Evolutionary conservation across 2,888 invertebrate genomes (phyloP).

Genomic region (Tryphoninae sp.): DNA sequence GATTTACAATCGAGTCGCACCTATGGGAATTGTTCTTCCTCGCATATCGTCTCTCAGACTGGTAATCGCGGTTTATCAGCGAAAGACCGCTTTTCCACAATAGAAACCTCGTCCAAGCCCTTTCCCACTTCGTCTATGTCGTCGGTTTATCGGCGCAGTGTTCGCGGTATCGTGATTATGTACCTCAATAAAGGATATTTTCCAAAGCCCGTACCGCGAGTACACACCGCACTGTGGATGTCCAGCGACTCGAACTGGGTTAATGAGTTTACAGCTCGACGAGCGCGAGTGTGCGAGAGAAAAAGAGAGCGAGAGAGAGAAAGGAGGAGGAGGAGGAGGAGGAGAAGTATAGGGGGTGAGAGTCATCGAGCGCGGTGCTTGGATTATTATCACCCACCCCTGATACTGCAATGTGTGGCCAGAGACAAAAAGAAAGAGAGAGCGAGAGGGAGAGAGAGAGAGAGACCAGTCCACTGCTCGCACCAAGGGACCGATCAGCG

Average conservation of each 20-base stretch:
- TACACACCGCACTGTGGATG: conserved; percentile 60
- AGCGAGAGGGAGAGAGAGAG: conserved; percentile 8
- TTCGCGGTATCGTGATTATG: conserved; percentile 57
- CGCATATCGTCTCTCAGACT: neutral
- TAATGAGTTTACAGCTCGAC: conserved; percentile 67
- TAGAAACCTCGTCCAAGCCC: conserved; percentile 39
- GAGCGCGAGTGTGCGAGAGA: conserved; percentile 54
- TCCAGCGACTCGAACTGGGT: conserved; percentile 63
- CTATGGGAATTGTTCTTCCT: neutral
- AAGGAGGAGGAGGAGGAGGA: conserved; percentile 28
- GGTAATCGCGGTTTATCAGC: conserved; percentile 12
- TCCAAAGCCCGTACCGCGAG: conserved; percentile 53
- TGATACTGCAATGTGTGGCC: conserved; percentile 14
- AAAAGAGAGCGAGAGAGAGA: conserved; percentile 14
- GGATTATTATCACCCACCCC: conserved; percentile 60
- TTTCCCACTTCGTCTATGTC: neutral
- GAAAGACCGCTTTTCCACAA: conserved; percentile 46
- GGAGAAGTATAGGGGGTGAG: conserved; percentile 37
- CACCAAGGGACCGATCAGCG: conserved; percentile 48
- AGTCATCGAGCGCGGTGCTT: conserved; percentile 14
- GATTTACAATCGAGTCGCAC: too few species aligned
- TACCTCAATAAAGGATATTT: conserved; percentile 56
- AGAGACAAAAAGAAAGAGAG: conserved; percentile 16
- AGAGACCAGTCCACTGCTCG: conserved; percentile 23
- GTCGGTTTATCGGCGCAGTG: conserved; percentile 32